phyloP scores from a whole-genome alignment of 1,140 invertebrate genomes.

The Sipha flava region DNA sequence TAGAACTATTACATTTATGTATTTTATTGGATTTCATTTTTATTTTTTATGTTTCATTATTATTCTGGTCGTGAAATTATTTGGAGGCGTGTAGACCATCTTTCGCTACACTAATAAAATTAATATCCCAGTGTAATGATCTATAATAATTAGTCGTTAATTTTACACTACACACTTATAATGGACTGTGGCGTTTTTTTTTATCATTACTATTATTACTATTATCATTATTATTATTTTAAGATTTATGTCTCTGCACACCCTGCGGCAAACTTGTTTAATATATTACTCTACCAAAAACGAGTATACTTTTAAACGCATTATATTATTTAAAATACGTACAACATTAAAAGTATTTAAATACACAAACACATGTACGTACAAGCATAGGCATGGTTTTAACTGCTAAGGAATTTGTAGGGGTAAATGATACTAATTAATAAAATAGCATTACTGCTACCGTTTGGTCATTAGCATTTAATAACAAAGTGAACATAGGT shows the following conservation, averaged over 20 bases:
- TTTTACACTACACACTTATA: background rate
- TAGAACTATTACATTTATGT: background rate
- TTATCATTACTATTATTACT: too few relatives aligned
- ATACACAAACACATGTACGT: background rate
- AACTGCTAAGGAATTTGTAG: background rate
- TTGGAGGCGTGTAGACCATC: background rate
- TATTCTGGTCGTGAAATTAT: background rate
- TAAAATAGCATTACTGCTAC: background rate
- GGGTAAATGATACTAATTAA: background rate
- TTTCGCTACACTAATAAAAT: background rate
- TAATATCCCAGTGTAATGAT: background rate
- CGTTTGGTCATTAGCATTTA: too few relatives aligned
- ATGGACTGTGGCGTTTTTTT: background rate
- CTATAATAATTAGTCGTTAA: background rate
- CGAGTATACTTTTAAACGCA: background rate
- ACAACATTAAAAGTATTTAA: background rate
- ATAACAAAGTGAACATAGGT: too few relatives aligned
- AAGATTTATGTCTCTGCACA: background rate
- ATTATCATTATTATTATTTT: too few relatives aligned
- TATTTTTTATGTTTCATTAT: too few relatives aligned
- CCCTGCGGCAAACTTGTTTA: background rate
- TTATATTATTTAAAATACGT: background rate
- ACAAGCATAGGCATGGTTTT: background rate
- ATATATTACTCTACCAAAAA: background rate
- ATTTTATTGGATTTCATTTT: background rate